Base-by-base conservation (phyloP, 2,888 invertebrate species). In the Keiferia lycopersicella region DNA sequence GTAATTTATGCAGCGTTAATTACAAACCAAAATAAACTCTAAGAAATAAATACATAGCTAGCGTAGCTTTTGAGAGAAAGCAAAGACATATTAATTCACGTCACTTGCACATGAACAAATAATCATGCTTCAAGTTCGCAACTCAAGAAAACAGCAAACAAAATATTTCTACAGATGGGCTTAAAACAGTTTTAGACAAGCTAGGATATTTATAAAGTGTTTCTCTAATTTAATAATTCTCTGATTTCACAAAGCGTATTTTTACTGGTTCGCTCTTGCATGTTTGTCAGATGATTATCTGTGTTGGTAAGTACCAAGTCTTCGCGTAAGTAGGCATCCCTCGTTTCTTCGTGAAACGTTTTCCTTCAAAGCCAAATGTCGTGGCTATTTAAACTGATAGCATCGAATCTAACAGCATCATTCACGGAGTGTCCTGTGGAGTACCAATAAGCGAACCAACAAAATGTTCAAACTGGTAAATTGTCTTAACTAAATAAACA, bases 381-480 rank as follows among this genome's bases (percentile, higher is more conserved):
- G 57, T 26, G 14, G 69, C 77, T 89, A 90, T 88, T 86, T 90
- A 89, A 83, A 82, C 74, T 69, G 69, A 65, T 64, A 66, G 63
- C 67, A 66, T 67, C 65, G 61, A 67, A 65, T 63, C 62, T 62
- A 71, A 75, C 73, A 68, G 72, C 77, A 86, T 78, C 80, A 83
- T 80, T 83, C 73, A 69, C 76, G 69, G 67, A 70, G 68, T 73
- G 68, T 64, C 39, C 62, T 20, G 69, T 68, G 66, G 72, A 71
- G 66, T 34, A 34, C 26, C 8, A 79, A 69, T 67, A 76, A 74
- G 69, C 69, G 75, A 45, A 73, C 71, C 51, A 78, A 67, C 76
- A 86, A 86, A 76, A 92, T 92, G 92, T 88, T 83, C 81, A 92
- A 92, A 78, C 86, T 90, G 88, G 92, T 92, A 84, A 82, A 64